Conservation (phyloP, 2,113 vertebrate species). For the Pseudois nayaur region DNA sequence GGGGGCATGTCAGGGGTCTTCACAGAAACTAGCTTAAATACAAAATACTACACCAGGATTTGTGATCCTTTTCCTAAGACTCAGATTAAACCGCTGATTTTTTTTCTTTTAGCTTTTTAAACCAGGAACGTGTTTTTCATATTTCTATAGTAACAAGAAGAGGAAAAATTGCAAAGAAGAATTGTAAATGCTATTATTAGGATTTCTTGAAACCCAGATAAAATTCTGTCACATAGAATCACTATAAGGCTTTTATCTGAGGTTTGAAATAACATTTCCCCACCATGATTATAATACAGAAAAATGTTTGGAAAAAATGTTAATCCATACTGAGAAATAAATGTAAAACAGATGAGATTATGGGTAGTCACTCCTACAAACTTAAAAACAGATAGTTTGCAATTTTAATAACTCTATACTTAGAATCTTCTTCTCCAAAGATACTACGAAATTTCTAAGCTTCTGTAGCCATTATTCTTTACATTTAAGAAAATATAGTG, state of each 20-base stretch:
- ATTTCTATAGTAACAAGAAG: slow-evolving; percentile 69
- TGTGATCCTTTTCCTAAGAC: slow-evolving; percentile 84
- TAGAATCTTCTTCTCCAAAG: not conserved
- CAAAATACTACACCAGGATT: slow-evolving; percentile 77
- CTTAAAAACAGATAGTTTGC: slow-evolving; percentile 14
- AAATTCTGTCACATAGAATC: slow-evolving; percentile 72
- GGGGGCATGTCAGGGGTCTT: slow-evolving; percentile 73
- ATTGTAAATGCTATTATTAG: slow-evolving; percentile 71
- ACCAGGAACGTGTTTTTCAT: slow-evolving; percentile 63
- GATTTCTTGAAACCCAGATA: slow-evolving; percentile 55
- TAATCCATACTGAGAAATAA: slow-evolving; percentile 51
- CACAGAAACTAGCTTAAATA: slow-evolving; percentile 80
- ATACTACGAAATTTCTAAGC: not conserved
- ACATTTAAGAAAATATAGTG: not conserved
- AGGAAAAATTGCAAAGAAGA: slow-evolving; percentile 64
- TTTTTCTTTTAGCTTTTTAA: slow-evolving; percentile 73
- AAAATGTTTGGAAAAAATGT: slow-evolving; percentile 10
- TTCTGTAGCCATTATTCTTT: not conserved
- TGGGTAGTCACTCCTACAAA: slow-evolving; percentile 6
- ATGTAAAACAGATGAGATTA: slow-evolving; percentile 9
- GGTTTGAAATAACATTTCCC: slow-evolving; percentile 58
- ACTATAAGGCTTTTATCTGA: slow-evolving; percentile 65
- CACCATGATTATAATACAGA: slow-evolving; percentile 41
- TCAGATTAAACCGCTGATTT: slow-evolving; percentile 81
- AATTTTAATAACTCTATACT: not conserved